phyloP scores from a whole-genome alignment of 2,797 vertebrate genomes.

The Dipus sagitta region DNA sequence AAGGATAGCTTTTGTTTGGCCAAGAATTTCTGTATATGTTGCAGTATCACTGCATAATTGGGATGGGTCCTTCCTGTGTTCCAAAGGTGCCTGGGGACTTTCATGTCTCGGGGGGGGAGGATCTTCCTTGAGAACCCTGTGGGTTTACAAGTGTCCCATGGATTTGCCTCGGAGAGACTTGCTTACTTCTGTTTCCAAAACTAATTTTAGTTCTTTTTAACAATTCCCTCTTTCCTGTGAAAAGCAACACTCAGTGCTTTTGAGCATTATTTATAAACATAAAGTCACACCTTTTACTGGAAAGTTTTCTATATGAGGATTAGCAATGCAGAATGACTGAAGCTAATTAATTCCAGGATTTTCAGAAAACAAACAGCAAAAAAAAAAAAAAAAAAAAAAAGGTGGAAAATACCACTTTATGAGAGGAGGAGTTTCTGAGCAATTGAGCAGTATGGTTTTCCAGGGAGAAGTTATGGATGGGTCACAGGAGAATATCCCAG shows the following conservation, averaged over 20 bases:
- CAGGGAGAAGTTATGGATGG: background rate
- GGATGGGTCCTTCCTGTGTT: background rate
- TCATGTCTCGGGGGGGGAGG: background rate
- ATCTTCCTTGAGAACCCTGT: background rate
- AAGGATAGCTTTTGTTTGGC: background rate
- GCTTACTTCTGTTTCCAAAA: constrained; percentile 57
- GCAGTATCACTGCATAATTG: background rate
- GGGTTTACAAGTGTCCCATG: background rate
- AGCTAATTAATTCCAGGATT: constrained; percentile 16
- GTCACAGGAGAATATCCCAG: background rate
- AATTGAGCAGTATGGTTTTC: background rate
- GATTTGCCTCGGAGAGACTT: background rate
- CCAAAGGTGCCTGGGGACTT: background rate
- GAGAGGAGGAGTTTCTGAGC: background rate
- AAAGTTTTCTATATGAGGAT: constrained; percentile 68
- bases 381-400: no score
- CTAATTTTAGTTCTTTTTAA: constrained; percentile 57
- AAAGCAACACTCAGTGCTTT: constrained; percentile 71
- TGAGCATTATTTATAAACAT: constrained; percentile 72
- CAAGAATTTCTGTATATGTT: background rate
- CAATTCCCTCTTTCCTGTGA: constrained; percentile 64
- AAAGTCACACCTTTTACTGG: constrained; percentile 79
- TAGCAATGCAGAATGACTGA: background rate
- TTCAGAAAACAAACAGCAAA: constrained; percentile 54
- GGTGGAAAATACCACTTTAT: background rate